A percentile compares a stretch with the other conserved stretches of the same genome.
These are phyloP conservation scores for Synergus umbraculus DNA, from an alignment of 2,888 invertebrate genomes.

Conservation along the genomic window DNA sequence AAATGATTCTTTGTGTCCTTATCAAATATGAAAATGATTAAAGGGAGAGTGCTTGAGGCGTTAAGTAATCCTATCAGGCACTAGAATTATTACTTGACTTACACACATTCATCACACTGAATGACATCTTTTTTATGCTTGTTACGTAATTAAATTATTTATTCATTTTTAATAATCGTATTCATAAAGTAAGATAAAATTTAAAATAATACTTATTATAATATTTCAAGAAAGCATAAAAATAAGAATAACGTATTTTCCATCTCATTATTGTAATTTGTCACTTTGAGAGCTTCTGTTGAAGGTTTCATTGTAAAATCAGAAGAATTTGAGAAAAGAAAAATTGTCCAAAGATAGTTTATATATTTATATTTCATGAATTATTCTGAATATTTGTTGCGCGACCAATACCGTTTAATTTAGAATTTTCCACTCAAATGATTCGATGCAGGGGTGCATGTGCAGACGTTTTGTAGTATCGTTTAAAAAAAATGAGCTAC, in stretches of 20 bases:
- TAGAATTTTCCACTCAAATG: slow-evolving; percentile 13
- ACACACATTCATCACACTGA: slow-evolving; percentile 26
- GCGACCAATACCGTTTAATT: slow-evolving; percentile 15
- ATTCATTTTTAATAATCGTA: background rate
- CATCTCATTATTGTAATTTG: background rate
- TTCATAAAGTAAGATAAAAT: background rate
- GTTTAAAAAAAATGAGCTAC: slow-evolving; percentile 10
- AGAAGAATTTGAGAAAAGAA: background rate
- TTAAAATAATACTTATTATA: background rate
- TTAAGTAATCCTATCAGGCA: slow-evolving; percentile 30
- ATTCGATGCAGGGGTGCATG: slow-evolving; percentile 11
- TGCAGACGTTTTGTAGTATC: slow-evolving; percentile 19
- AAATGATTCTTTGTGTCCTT: slow-evolving; percentile 40
- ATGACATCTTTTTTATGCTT: background rate
- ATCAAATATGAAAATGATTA: slow-evolving; percentile 37
- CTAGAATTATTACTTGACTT: slow-evolving; percentile 35
- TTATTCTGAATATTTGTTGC: slow-evolving; percentile 10
- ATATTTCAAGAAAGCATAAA: too few species aligned
- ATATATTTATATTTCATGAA: slow-evolving; percentile 17
- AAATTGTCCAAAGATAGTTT: background rate
- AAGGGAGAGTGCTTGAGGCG: slow-evolving; percentile 22
- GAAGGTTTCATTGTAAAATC: background rate
- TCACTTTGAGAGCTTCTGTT: background rate
- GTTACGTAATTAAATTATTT: background rate
- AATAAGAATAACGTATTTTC: too few species aligned